A percentile compares a stretch with the other conserved stretches of the same genome.
Evolutionary conservation across 1,140 invertebrate species (phyloP).

Genomic region (Triops cancriformis): DNA sequence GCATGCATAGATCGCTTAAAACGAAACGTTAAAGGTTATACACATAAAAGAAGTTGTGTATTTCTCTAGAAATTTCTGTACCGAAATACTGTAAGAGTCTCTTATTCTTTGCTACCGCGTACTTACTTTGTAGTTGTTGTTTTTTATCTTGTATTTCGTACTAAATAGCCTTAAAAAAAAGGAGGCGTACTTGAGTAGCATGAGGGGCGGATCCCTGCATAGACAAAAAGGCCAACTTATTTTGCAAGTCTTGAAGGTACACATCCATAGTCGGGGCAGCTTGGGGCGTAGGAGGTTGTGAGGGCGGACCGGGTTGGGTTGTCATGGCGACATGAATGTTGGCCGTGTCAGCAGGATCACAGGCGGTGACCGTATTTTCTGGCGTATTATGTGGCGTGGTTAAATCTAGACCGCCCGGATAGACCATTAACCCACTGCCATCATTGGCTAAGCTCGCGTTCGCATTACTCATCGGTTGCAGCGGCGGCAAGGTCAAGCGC

Average conservation of each 20-base stretch:
- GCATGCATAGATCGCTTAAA: too few relatives aligned
- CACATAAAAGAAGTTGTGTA: too few relatives aligned
- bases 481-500: conserved; percentile 1
- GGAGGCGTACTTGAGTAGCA: conserved; percentile 37
- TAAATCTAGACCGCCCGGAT: conserved; percentile 16
- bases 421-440: conserved; percentile 34
- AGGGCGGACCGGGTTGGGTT: neutral
- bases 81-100: too few relatives aligned
- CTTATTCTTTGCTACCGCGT: too few relatives aligned
- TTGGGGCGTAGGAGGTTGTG: conserved; percentile 50
- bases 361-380: neutral
- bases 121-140: too few relatives aligned
- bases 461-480: neutral
- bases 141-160: too few relatives aligned
- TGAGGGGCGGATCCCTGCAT: conserved; percentile 34
- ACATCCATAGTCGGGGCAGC: conserved; percentile 44
- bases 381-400: conserved; percentile 17
- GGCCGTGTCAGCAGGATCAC: neutral
- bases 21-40: too few relatives aligned
- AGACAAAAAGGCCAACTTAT: conserved; percentile 49
- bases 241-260: conserved; percentile 51
- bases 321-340: conserved; percentile 7
- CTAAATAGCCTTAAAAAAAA: too few relatives aligned
- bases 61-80: too few relatives aligned
- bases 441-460: conserved; percentile 18